Conservation (phyloP, 2,888 invertebrate genomes). For the Electrophaes corylata region DNA sequence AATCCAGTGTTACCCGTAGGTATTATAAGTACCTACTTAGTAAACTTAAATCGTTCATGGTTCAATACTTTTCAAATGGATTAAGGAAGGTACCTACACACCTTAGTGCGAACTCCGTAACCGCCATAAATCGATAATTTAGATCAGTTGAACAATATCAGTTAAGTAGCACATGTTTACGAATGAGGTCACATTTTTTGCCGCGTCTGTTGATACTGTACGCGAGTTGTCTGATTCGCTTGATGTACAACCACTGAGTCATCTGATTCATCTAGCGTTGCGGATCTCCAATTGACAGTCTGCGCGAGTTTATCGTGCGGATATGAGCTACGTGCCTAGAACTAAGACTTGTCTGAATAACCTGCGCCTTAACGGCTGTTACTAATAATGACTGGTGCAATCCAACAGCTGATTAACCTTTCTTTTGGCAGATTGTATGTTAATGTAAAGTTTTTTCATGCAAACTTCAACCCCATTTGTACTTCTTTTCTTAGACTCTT, state of each 20-base stretch:
- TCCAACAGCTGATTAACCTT: no score
- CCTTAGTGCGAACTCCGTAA: background rate
- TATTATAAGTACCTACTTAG: no score
- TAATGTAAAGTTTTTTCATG: no score
- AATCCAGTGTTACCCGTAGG: no score
- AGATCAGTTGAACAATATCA: constrained; percentile 4
- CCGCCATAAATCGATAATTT: background rate
- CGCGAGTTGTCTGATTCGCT: constrained; percentile 21
- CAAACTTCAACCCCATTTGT: no score
- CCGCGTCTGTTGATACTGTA: constrained; percentile 31
- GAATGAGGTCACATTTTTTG: constrained; percentile 26
- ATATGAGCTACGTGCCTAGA: constrained; percentile 54
- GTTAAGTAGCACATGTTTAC: constrained; percentile 8
- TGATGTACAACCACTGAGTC: constrained; percentile 41
- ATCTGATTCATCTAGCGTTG: constrained; percentile 26
- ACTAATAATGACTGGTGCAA: no score
- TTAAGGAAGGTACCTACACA: no score
- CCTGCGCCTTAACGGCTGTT: background rate
- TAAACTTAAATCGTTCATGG: no score
- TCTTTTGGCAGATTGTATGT: no score
- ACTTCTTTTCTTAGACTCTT: no score
- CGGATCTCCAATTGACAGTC: constrained; percentile 33
- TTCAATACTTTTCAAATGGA: background rate
- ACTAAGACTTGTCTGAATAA: constrained; percentile 14
- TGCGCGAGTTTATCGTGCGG: constrained; percentile 42